These are phyloP conservation scores for Drosophila eugracilis DNA, from an alignment of 1,140 invertebrate species.

Conservation along the genomic window DNA sequence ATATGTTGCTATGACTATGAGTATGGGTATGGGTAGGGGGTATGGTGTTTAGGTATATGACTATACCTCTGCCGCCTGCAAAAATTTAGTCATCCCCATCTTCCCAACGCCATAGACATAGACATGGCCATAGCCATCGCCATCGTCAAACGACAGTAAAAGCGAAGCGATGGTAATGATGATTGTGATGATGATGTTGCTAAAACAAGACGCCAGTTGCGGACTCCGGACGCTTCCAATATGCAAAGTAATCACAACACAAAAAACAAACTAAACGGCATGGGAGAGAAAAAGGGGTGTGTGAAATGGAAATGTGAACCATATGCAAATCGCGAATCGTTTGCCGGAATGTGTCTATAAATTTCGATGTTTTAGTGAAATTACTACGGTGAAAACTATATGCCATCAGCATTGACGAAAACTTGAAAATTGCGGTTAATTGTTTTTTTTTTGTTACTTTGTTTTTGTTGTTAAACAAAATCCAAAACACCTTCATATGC, in stretches of 20 bases:
- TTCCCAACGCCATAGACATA: constrained; percentile 22
- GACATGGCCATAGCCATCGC: constrained; percentile 29
- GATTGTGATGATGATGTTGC: constrained; percentile 42
- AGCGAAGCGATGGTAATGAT: constrained; percentile 52
- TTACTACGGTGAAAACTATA: constrained; percentile 68
- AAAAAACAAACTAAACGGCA: constrained; percentile 32
- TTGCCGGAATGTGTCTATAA: constrained; percentile 68
- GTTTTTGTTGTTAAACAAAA: constrained; percentile 13
- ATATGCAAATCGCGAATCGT: constrained; percentile 72
- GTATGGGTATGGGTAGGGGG: too few species aligned
- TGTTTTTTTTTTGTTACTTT: too few species aligned
- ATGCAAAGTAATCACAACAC: constrained; percentile 73
- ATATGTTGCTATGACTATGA: constrained; percentile 54
- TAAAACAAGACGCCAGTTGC: constrained; percentile 41
- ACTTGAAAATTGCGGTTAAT: constrained; percentile 57
- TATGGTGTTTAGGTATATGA: too few species aligned
- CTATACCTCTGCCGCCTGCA: constrained; percentile 39
- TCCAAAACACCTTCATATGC: constrained; percentile 11
- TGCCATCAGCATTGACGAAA: constrained; percentile 31
- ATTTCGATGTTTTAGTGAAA: constrained; percentile 76
- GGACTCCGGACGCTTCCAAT: constrained; percentile 61
- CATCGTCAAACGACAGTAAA: constrained; percentile 75
- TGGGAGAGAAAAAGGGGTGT: constrained; percentile 69
- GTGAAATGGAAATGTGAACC: constrained; percentile 76
- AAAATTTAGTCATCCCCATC: constrained; percentile 71